Percentiles rank a stretch among this genome's conserved stretches.
These are phyloP conservation scores for Chelonus formosanus DNA, from an alignment of 2,888 invertebrate species.

Conservation along the genomic window DNA sequence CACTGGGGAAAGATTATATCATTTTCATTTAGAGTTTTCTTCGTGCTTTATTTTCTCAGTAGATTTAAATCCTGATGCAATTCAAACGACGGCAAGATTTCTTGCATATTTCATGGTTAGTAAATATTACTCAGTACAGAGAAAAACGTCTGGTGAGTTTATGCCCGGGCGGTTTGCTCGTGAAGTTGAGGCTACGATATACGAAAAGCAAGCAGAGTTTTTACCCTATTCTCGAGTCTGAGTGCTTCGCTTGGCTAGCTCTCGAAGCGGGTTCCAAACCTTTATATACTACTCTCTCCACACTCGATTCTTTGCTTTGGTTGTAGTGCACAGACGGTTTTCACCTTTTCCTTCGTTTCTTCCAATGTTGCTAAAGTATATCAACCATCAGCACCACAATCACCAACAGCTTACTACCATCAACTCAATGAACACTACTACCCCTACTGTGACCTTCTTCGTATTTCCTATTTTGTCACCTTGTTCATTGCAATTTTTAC, in stretches of 20 bases:
- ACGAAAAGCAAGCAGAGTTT: slow-evolving; percentile 48
- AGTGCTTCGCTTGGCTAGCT: slow-evolving; percentile 61
- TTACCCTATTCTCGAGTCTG: slow-evolving; percentile 61
- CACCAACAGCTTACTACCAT: background rate
- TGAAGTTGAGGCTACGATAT: slow-evolving; percentile 53
- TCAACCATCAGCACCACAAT: background rate
- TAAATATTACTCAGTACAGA: slow-evolving; percentile 56
- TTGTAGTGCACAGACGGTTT: slow-evolving; percentile 14
- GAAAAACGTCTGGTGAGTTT: slow-evolving; percentile 53
- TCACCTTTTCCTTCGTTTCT: slow-evolving; percentile 36
- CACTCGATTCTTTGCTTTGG: slow-evolving; percentile 22
- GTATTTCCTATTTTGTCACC: slow-evolving; percentile 34
- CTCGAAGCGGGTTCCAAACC: slow-evolving; percentile 58
- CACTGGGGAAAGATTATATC: background rate
- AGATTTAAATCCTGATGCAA: slow-evolving; percentile 27
- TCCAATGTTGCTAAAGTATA: slow-evolving; percentile 2
- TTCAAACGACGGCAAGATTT: slow-evolving; percentile 47
- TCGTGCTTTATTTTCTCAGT: background rate
- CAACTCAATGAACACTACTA: slow-evolving; percentile 18
- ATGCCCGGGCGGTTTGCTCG: slow-evolving; percentile 57
- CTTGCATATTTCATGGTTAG: slow-evolving; percentile 58
- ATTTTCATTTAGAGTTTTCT: slow-evolving; percentile 8
- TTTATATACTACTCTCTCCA: slow-evolving; percentile 34
- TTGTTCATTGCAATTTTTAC: slow-evolving; percentile 21
- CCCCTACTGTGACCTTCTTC: slow-evolving; percentile 33